These are phyloP conservation scores for Beroe forskalii DNA, from an alignment of 37 sponge, comb jelly and placozoan genomes.

Conservation along the genomic window DNA sequence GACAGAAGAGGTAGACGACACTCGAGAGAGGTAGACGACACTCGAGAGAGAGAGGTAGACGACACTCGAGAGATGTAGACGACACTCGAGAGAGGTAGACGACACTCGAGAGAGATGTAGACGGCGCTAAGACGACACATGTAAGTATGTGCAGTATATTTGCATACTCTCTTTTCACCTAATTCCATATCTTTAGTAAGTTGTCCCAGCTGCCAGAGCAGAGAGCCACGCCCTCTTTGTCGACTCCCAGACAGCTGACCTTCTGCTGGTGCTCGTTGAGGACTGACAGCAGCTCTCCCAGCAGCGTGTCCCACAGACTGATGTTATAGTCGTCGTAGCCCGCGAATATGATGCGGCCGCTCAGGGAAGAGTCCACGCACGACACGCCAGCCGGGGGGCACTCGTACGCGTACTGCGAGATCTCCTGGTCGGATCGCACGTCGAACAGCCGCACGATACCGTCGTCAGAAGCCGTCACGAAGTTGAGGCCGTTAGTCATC, in stretches of 20 bases:
- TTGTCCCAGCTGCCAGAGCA: slow-evolving; percentile 18
- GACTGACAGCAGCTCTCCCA: not conserved
- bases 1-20: too few relatives aligned
- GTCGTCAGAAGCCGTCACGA: slow-evolving; percentile 31
- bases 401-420: slow-evolving; percentile 16
- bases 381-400: not conserved
- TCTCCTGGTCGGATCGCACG: slow-evolving; percentile 19
- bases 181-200: slow-evolving; percentile 44
- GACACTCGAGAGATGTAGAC: too few relatives aligned
- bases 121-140: too few relatives aligned
- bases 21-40: too few relatives aligned
- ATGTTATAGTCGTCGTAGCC: slow-evolving; percentile 21
- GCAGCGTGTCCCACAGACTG: slow-evolving; percentile 20
- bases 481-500: slow-evolving; percentile 3
- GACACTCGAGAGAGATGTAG: too few relatives aligned
- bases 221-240: slow-evolving; percentile 25
- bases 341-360: slow-evolving; percentile 33
- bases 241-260: slow-evolving; percentile 45
- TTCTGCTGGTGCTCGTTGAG: not conserved
- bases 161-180: too few relatives aligned
- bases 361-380: not conserved
- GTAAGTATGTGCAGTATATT: too few relatives aligned
- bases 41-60: too few relatives aligned
- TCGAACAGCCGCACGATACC: slow-evolving; percentile 19
- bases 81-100: too few relatives aligned